phyloP scores from a whole-genome alignment of 2,888 invertebrate species.

The Drosophila anomelani region DNA sequence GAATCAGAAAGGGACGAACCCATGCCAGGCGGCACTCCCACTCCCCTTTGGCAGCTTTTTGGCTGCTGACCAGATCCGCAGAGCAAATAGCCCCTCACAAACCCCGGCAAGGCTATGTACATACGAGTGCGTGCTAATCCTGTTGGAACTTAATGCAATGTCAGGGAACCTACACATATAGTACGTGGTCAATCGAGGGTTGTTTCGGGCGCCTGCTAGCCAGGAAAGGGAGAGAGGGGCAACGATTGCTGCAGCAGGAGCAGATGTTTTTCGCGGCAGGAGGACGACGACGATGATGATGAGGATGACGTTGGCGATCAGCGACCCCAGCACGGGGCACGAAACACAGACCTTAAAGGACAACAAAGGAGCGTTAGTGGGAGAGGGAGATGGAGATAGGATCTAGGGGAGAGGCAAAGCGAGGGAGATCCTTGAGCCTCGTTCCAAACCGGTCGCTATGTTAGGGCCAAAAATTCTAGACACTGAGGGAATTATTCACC shows the following conservation, averaged over 20 bases:
- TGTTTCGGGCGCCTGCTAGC: conserved; percentile 20
- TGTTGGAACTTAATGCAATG: conserved; percentile 58
- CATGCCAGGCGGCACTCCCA: conserved; percentile 15
- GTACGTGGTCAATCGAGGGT: conserved; percentile 56
- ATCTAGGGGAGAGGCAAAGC: conserved; percentile 1
- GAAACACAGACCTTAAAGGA: conserved; percentile 23
- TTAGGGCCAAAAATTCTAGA: conserved; percentile 1
- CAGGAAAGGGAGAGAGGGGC: conserved; percentile 20
- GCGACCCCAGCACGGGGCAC: conserved; percentile 63
- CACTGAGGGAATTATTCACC: conserved; percentile 1
- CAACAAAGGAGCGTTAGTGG: conserved; percentile 21
- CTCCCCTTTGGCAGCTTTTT: conserved; percentile 21
- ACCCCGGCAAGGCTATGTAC: background rate
- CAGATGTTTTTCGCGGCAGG: conserved; percentile 80
- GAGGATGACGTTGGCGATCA: conserved; percentile 35
- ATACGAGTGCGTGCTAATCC: conserved; percentile 59
- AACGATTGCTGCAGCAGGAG: conserved; percentile 80
- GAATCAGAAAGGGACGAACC: conserved; percentile 6
- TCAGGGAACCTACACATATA: conserved; percentile 28
- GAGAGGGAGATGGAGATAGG: background rate
- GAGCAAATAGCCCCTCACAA: conserved; percentile 24
- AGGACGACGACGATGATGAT: conserved; percentile 23
- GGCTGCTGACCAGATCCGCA: conserved; percentile 27
- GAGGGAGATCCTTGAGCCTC: conserved; percentile 20
- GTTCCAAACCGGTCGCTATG: conserved; percentile 19